Base-by-base conservation (phyloP, 2,113 vertebrate species). In the Oncorhynchus mykiss region DNA sequence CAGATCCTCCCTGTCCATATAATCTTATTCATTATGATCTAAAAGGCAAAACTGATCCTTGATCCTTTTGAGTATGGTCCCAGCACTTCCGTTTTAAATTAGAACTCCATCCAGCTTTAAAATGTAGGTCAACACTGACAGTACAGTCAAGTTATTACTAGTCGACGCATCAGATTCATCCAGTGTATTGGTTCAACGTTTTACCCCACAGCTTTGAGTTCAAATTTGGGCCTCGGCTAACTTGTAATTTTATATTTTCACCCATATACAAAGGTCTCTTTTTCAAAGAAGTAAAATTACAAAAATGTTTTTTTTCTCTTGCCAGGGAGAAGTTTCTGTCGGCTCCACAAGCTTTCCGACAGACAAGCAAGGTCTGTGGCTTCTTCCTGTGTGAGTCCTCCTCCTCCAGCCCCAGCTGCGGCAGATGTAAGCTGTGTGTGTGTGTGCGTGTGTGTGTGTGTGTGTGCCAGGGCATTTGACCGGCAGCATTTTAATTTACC, bases 241-340 rank as follows among this genome's bases (percentile, higher is more conserved):
- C 8, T 39, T 39, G 39, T 39, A 2, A 39, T 39, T 39, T 9
- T 0, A 45, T 11, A 45, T 45, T 45, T 54, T 54, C 51, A 54
- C 13, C 39, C 39, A 9, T 45, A 12, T 12, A 45, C 39, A 45
- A 45, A 45, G 39, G 39, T 45, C 39, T 45, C 39, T 45, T 45
- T 45, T 45, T 45, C 39, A 45, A 45, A 45, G 39, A 45, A 45
- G 39, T 45, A 45, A 45, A 45, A 45, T 45, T 45, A 12, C 39
- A 11, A 45, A 45, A 45, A 9, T 12, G 45, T 59, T 8, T 29
- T 27, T 57, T 54, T 24, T 72, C 31, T 24, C 60, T 48, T 7
- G 27, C 65, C 87, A 97, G 96, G 93, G 95, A 96, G 88, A 91
- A 94, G 86, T 96, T 98, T 91, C 93, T 95, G 80, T 94, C 94